Conservation (phyloP, 2,113 vertebrate genomes). For the Cochlearius cochlearius region DNA sequence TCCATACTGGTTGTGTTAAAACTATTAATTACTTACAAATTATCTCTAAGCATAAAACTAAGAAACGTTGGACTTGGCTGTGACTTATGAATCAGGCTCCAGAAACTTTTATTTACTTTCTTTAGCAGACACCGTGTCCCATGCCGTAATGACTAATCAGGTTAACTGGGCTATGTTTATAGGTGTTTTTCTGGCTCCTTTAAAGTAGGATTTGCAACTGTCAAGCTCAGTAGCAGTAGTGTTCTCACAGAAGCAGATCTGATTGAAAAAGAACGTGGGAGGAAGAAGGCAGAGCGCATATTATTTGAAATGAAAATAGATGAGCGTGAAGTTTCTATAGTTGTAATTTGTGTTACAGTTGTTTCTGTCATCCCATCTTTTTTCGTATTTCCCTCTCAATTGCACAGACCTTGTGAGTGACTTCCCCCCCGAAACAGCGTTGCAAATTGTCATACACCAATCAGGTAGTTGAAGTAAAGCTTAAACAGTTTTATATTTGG, state of each 20-base stretch:
- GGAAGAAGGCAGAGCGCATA: not conserved
- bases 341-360: not conserved
- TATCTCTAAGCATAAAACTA: not conserved
- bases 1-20: not conserved
- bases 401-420: not conserved
- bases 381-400: not conserved
- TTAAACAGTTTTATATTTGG: not conserved
- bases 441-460: not conserved
- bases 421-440: not conserved
- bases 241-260: constrained; percentile 10
- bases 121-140: not conserved
- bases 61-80: not conserved
- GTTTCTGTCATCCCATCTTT: not conserved
- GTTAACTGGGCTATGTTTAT: not conserved
- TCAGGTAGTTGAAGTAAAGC: not conserved
- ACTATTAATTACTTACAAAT: not conserved
- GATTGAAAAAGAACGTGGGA: not conserved
- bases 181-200: not conserved
- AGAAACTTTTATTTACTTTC: not conserved
- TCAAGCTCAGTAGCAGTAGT: not conserved
- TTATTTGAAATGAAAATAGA: constrained; percentile 15
- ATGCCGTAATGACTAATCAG: not conserved
- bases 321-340: constrained; percentile 7
- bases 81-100: not conserved
- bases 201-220: not conserved